Percentiles rank a stretch among this genome's conserved stretches.
phyloP scores from a whole-genome alignment of 2,113 vertebrate genomes.

The Cinclus mexicanus region DNA sequence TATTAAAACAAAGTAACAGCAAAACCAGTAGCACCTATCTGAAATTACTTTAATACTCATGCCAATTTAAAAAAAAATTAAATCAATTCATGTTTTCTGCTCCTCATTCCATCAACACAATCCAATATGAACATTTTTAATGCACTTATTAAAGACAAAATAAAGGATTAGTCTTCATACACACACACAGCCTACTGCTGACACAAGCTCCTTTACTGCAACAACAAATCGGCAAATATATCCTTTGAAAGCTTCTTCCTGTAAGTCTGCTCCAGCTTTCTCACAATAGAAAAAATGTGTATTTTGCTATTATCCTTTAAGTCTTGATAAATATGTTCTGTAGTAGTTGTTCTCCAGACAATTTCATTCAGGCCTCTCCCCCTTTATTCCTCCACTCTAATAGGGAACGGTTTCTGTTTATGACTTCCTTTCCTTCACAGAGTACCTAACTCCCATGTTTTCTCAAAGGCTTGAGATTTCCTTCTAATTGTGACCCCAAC shows the following conservation, averaged over 20 bases:
- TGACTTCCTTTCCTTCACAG: conserved; percentile 51
- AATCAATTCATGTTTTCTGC: background rate
- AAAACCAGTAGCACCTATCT: background rate
- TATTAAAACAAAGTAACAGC: background rate
- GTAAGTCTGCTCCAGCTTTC: background rate
- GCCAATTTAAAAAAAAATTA: background rate
- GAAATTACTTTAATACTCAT: background rate
- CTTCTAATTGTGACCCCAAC: conserved; percentile 63
- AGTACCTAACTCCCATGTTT: conserved; percentile 16
- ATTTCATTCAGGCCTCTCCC: background rate
- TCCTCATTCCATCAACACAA: background rate
- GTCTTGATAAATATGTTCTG: background rate
- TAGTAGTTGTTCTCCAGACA: conserved; percentile 19
- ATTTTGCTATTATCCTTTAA: background rate
- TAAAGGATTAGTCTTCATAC: conserved; percentile 14
- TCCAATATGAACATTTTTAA: background rate
- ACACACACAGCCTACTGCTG: background rate
- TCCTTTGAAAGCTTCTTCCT: background rate
- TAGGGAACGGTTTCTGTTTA: conserved; percentile 48
- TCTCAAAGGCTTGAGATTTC: conserved; percentile 57
- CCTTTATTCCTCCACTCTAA: conserved; percentile 28
- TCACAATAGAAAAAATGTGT: background rate
- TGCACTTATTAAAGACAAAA: conserved; percentile 13
- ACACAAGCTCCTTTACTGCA: conserved; percentile 22
- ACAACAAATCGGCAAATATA: background rate